Conservation (phyloP, 2,888 invertebrate genomes). For the Arctia plantaginis region DNA sequence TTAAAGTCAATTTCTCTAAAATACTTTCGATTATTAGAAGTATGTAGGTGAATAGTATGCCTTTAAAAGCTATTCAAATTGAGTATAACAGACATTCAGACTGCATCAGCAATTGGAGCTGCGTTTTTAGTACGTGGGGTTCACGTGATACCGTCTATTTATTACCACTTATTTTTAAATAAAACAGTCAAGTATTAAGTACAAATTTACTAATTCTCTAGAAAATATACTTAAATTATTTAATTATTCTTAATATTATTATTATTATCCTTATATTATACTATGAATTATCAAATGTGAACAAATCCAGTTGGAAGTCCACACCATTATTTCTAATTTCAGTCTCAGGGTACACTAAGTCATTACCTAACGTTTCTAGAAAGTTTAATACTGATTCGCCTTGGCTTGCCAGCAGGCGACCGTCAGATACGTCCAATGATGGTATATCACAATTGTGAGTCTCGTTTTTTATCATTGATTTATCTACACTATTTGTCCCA, state of each 20-base stretch:
- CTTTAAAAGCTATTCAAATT: no score
- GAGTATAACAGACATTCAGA: no score
- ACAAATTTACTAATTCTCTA: conserved; percentile 50
- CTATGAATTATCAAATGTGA: conserved; percentile 75
- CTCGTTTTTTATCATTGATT: conserved; percentile 26
- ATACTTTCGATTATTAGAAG: no score
- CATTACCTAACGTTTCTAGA: conserved; percentile 76
- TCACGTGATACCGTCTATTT: background rate
- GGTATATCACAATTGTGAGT: conserved; percentile 36
- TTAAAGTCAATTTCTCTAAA: no score
- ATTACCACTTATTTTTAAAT: conserved; percentile 24
- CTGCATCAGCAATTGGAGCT: background rate
- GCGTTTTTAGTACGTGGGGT: background rate
- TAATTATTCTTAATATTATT: conserved; percentile 35
- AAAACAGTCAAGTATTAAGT: conserved; percentile 44
- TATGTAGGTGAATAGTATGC: no score
- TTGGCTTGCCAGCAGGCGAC: conserved; percentile 54
- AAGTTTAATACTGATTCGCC: conserved; percentile 79
- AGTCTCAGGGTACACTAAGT: conserved; percentile 76
- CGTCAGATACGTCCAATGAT: conserved; percentile 38
- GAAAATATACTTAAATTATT: conserved; percentile 49
- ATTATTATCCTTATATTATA: conserved; percentile 35
- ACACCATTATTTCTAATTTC: conserved; percentile 76
- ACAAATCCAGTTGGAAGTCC: conserved; percentile 80
- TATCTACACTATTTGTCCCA: conserved; percentile 57